A percentile compares a stretch with the other conserved stretches of the same genome.
Conservation (phyloP, 2,888 invertebrate genomes). For the Netelia fuscicornis region DNA sequence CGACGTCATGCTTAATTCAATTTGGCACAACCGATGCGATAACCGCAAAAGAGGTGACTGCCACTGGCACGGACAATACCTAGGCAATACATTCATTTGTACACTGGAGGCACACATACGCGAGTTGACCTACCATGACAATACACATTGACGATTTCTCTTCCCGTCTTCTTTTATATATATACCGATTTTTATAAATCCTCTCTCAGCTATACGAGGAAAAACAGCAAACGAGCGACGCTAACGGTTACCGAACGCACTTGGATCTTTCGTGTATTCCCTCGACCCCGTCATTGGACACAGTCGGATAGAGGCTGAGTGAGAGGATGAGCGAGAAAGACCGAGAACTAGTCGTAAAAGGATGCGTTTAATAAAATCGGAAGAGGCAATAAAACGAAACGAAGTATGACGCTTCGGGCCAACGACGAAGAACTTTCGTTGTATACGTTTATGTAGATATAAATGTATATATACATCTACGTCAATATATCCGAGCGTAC, state of each 20-base stretch:
- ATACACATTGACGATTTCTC: conserved; percentile 5
- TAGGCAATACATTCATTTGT: conserved; percentile 14
- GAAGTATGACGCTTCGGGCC: conserved; percentile 52
- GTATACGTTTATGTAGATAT: not conserved
- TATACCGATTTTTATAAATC: not conserved
- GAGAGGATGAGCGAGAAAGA: conserved; percentile 1
- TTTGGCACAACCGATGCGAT: conserved; percentile 55
- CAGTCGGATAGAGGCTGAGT: not conserved
- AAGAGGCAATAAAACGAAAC: conserved; percentile 62
- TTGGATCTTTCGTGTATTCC: not conserved
- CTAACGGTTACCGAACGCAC: not conserved
- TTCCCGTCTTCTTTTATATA: not conserved
- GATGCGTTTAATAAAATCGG: conserved; percentile 77
- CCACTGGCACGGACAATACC: conserved; percentile 1
- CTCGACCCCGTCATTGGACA: conserved; percentile 5
- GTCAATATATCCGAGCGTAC: not conserved
- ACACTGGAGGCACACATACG: not conserved
- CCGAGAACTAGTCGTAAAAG: conserved; percentile 71
- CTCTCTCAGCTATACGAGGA: not conserved
- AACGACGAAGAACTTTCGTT: conserved; percentile 21
- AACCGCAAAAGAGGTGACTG: conserved; percentile 57
- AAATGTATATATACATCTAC: conserved; percentile 2
- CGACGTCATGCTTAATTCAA: conserved; percentile 61
- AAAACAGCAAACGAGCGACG: not conserved
- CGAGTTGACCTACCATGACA: not conserved